Evolutionary conservation across 2,888 invertebrate species (phyloP).

Genomic region (Anagyrus pseudococci): DNA sequence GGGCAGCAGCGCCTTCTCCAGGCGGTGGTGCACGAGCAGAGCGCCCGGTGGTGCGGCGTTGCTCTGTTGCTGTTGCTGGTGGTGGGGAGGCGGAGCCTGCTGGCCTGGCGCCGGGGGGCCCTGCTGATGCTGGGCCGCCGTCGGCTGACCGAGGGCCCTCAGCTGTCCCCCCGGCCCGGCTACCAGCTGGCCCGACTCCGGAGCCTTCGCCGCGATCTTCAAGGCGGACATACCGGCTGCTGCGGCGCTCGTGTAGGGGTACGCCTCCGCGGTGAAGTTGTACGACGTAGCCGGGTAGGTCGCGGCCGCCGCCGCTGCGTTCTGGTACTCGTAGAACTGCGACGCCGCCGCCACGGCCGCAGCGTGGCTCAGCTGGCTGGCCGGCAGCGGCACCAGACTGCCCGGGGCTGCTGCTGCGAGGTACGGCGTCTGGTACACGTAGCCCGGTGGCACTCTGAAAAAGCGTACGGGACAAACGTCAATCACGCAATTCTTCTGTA

Average conservation of each 20-base stretch:
- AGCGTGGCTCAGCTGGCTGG: slow-evolving; percentile 73
- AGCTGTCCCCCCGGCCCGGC: no score
- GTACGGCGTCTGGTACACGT: slow-evolving; percentile 79
- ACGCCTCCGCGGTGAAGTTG: slow-evolving; percentile 56
- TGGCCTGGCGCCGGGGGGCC: background rate
- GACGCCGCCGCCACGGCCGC: slow-evolving; percentile 82
- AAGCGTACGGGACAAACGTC: no score
- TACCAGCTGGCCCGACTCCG: slow-evolving; percentile 39
- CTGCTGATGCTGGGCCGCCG: slow-evolving; percentile 36
- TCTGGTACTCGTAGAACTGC: slow-evolving; percentile 83
- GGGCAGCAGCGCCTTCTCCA: slow-evolving; percentile 54
- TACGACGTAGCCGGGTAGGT: slow-evolving; percentile 68
- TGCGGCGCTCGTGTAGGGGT: slow-evolving; percentile 65
- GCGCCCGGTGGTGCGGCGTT: slow-evolving; percentile 42
- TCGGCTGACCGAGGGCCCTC: no score
- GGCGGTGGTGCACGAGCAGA: slow-evolving; percentile 50
- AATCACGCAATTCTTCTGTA: no score
- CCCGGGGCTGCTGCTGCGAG: slow-evolving; percentile 69
- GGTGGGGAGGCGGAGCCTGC: slow-evolving; percentile 31
- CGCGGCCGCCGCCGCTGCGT: slow-evolving; percentile 73
- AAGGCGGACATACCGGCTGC: slow-evolving; percentile 39
- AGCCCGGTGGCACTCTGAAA: slow-evolving; percentile 77
- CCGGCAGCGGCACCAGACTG: slow-evolving; percentile 71
- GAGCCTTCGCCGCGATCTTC: slow-evolving; percentile 35
- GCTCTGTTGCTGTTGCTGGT: slow-evolving; percentile 43